A percentile compares a stretch with the other conserved stretches of the same genome.
Evolutionary conservation across 2,113 vertebrate species (phyloP).

Genomic region (Taxidea taxus): DNA sequence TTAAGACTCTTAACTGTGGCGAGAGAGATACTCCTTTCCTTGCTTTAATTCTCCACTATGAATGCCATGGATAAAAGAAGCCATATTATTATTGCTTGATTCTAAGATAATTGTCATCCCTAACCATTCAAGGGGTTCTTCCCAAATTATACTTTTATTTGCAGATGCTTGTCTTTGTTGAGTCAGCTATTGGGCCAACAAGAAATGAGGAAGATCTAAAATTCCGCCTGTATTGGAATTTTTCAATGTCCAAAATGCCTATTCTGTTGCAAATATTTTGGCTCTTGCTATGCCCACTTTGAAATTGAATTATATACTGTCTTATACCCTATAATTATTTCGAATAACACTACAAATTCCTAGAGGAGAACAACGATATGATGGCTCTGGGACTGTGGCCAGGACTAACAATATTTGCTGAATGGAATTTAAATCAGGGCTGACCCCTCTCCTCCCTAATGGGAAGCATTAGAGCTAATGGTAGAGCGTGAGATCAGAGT

Average conservation of each 20-base stretch:
- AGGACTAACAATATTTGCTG: constrained; percentile 63
- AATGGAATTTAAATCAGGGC: constrained; percentile 67
- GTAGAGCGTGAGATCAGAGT: not conserved
- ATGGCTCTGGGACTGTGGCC: constrained; percentile 60
- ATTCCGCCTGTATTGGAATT: not conserved
- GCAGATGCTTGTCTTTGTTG: not conserved
- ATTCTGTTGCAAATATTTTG: constrained; percentile 23
- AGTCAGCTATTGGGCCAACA: not conserved
- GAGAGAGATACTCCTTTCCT: not conserved
- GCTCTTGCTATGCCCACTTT: not conserved
- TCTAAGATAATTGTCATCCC: not conserved
- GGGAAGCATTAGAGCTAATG: constrained; percentile 41
- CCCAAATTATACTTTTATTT: constrained; percentile 6
- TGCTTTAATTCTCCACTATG: not conserved
- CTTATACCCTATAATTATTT: constrained; percentile 45
- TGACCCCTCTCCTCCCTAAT: constrained; percentile 51
- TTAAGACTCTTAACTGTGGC: not conserved
- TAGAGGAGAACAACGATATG: constrained; percentile 55
- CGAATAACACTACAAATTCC: constrained; percentile 61
- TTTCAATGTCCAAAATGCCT: not conserved
- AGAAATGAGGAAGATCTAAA: constrained; percentile 10
- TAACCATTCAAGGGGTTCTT: constrained; percentile 31
- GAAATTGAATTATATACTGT: constrained; percentile 6
- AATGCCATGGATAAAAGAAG: not conserved
- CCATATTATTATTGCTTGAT: not conserved